Evolutionary conservation across 2,888 invertebrate genomes (phyloP), one percentile per base, ranked within the genome.

Genomic region (Odontothrips loti): DNA sequence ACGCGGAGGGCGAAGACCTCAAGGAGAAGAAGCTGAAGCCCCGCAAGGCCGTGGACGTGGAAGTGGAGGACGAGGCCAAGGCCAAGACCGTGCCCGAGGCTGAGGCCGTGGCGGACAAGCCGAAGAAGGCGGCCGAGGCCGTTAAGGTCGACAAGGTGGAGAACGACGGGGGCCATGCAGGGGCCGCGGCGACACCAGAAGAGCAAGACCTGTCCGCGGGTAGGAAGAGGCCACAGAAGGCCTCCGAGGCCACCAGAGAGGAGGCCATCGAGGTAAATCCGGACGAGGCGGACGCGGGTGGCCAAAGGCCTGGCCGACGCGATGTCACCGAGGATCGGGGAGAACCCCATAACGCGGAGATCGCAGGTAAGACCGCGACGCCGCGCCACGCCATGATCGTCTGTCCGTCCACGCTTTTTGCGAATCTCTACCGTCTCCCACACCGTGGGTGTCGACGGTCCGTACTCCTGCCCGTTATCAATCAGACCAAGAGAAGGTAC

Each of bases 1-100:
- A 58, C 29, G 29, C 51, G 12, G 80, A 68, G 75, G 85, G 82
- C 82, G 85, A 80, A 85, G 84, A 84, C 63, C 83, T 83, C 80
- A 85, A 84, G 82, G 83, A 85, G 79, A 84, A 85, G 83, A 83
- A 82, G 81, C 83, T 58, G 80, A 84, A 80, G 68, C 23, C 68
- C 4, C 68, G 68, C 10, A 84, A 84, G 81, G 81, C 84, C 6
- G 81, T 81, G 58, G 85, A 85, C 83, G 82, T 83, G 43, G 82
- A 84, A 15, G 79, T n/a, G 12, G n/a, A n/a, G n/a, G 79, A n/a
- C 23, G 79, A 79, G 48, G 11, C 68, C 27, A 27, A 23, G 12
- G 68, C 68, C 68, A 75, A 75, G 68, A 27, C 68, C 23, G 27
- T 27, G 23, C 68, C 68, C 0, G 23, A 75, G 68, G 23, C 23